A percentile compares a stretch with the other conserved stretches of the same genome.
Conservation (phyloP, 2,888 invertebrate genomes). For the Leptinotarsa rubiginosa region DNA sequence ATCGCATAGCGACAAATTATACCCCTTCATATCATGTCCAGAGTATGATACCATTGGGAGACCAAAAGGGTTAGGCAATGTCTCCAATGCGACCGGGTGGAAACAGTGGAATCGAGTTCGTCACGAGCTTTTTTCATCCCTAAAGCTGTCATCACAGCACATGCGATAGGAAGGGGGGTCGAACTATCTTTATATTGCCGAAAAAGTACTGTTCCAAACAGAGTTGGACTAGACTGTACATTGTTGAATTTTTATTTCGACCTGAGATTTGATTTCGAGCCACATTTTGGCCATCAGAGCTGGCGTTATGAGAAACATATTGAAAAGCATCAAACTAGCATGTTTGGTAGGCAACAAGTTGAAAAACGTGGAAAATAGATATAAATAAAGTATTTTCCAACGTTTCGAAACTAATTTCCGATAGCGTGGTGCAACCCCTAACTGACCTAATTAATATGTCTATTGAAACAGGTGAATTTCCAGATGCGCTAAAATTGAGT, state of each 20-base stretch:
- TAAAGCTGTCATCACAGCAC: slow-evolving; percentile 21
- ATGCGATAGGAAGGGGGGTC: slow-evolving; percentile 27
- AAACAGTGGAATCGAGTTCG: slow-evolving; percentile 33
- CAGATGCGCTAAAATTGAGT: no score
- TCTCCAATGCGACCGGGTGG: slow-evolving; percentile 43
- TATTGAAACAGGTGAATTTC: no score
- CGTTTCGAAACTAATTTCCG: no score
- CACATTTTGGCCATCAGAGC: no score
- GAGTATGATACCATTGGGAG: slow-evolving; percentile 59
- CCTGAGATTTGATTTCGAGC: background rate
- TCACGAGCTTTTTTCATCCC: slow-evolving; percentile 30
- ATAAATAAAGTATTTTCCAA: no score
- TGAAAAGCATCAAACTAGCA: no score
- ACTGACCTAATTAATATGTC: no score
- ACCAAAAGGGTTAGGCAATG: slow-evolving; percentile 58
- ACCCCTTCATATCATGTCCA: slow-evolving; percentile 61
- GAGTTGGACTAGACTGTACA: slow-evolving; percentile 50
- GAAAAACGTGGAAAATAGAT: no score
- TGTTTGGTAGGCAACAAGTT: no score
- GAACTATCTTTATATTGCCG: slow-evolving; percentile 19
- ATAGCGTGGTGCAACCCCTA: no score
- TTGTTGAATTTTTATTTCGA: slow-evolving; percentile 36
- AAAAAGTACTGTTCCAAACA: slow-evolving; percentile 28
- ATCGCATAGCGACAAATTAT: slow-evolving; percentile 63
- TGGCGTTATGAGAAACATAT: no score